phyloP scores from a whole-genome alignment of 2,888 invertebrate genomes.

The Linnaemya tessellans region DNA sequence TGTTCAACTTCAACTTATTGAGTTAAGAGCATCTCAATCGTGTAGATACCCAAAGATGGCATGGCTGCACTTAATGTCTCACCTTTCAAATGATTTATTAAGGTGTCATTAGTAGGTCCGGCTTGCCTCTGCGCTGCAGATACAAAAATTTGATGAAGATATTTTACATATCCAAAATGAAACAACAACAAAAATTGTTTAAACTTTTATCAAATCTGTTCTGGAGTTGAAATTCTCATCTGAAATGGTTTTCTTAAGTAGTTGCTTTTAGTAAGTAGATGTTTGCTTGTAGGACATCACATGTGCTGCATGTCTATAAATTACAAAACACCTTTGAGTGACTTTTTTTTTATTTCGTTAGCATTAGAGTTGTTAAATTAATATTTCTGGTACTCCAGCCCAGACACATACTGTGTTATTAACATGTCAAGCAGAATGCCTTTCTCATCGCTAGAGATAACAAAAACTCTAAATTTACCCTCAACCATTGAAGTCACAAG shows the following conservation, averaged over 20 bases:
- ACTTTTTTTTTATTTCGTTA: not conserved
- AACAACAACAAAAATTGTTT: constrained; percentile 30
- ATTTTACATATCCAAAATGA: constrained; percentile 21
- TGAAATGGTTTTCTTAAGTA: constrained; percentile 79
- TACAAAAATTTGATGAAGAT: constrained; percentile 74
- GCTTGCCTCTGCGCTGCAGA: not conserved
- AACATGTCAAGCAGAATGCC: not conserved
- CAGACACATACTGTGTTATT: not conserved
- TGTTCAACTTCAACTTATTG: constrained; percentile 33
- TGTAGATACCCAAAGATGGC: constrained; percentile 55
- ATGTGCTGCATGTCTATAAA: constrained; percentile 36
- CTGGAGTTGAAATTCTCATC: constrained; percentile 18
- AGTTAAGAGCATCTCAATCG: constrained; percentile 54
- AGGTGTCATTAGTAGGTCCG: constrained; percentile 80
- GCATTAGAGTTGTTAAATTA: constrained; percentile 50
- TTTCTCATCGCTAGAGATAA: constrained; percentile 40
- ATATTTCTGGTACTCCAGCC: constrained; percentile 9
- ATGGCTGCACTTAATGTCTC: constrained; percentile 76
- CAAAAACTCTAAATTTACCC: not conserved
- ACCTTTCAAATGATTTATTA: constrained; percentile 83
- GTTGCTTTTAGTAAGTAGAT: constrained; percentile 68
- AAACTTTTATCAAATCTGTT: constrained; percentile 40
- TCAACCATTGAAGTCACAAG: not conserved
- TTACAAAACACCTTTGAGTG: constrained; percentile 40
- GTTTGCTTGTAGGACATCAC: constrained; percentile 11